These are phyloP conservation scores for Trichomycterus rosablanca DNA, from an alignment of 2,113 vertebrate species.

Conservation along the genomic window DNA sequence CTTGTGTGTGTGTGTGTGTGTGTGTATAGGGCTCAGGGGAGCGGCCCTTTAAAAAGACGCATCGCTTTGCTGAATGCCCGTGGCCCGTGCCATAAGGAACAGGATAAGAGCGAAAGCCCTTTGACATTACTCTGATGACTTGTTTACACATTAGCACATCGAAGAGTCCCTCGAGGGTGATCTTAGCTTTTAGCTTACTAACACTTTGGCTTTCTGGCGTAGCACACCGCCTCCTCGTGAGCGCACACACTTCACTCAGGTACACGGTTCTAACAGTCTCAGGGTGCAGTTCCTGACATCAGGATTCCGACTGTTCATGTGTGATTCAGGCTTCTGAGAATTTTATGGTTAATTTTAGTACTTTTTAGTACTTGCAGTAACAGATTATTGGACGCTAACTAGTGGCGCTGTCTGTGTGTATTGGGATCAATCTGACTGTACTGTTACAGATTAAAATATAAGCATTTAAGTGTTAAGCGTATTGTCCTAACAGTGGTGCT, in stretches of 20 bases:
- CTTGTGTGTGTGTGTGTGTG: constrained; percentile 51
- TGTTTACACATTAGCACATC: constrained; percentile 78
- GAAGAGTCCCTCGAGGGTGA: constrained; percentile 33
- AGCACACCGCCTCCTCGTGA: not conserved
- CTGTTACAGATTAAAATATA: too few species aligned
- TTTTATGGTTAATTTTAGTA: too few species aligned
- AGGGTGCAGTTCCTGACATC: too few species aligned
- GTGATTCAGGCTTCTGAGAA: too few species aligned
- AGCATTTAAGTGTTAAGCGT: too few species aligned
- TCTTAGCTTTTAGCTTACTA: constrained; percentile 41
- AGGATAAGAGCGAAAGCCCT: constrained; percentile 72
- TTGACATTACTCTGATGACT: constrained; percentile 80
- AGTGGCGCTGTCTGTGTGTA: too few species aligned
- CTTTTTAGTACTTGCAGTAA: too few species aligned
- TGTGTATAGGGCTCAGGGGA: constrained; percentile 27
- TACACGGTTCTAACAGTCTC: too few species aligned
- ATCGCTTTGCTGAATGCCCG: constrained; percentile 73
- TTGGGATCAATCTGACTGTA: too few species aligned
- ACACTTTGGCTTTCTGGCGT: constrained; percentile 21
- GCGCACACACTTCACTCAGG: not conserved
- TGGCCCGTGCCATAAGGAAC: constrained; percentile 76
- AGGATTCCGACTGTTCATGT: too few species aligned
- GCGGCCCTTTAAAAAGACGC: constrained; percentile 65
- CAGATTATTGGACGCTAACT: too few species aligned
- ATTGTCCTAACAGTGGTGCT: too few species aligned